Evolutionary conservation across 1,140 invertebrate genomes (phyloP).

Genomic region (Lepeophtheirus salmonis): DNA sequence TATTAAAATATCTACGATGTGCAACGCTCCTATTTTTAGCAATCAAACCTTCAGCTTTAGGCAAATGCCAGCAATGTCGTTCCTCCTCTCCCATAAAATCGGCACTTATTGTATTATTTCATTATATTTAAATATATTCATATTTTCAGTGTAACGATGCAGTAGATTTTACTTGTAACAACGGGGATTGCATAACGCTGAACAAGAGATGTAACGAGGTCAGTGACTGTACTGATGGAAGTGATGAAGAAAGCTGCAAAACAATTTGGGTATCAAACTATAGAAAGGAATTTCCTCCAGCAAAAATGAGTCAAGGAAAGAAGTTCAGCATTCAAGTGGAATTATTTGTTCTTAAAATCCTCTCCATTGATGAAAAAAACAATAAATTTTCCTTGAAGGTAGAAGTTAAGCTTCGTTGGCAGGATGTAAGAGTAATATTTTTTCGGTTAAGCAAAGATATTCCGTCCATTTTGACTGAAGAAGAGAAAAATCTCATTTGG

Average conservation of each 20-base stretch:
- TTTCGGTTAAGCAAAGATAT: neutral
- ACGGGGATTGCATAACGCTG: slow-evolving; percentile 18
- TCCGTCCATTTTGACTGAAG: neutral
- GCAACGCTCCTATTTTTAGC: too few relatives aligned
- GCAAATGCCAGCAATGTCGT: too few relatives aligned
- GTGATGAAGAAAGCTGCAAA: slow-evolving; percentile 16
- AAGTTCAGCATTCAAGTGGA: neutral
- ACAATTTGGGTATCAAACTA: neutral
- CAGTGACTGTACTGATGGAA: slow-evolving; percentile 17
- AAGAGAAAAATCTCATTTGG: neutral
- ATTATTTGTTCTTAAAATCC: neutral
- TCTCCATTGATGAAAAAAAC: neutral
- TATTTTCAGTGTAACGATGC: neutral
- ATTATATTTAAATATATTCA: neutral
- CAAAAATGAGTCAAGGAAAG: neutral
- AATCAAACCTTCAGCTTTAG: too few relatives aligned
- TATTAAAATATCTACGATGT: neutral
- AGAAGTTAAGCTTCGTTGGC: neutral
- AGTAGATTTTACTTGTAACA: slow-evolving; percentile 16
- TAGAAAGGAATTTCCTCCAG: slow-evolving; percentile 3
- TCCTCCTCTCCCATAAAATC: too few relatives aligned
- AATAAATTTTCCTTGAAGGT: neutral
- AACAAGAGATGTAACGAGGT: slow-evolving; percentile 13
- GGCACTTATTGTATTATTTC: neutral
- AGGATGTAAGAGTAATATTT: neutral